Conservation (phyloP, 2,888 invertebrate genomes). For the Electrophaes corylata region DNA sequence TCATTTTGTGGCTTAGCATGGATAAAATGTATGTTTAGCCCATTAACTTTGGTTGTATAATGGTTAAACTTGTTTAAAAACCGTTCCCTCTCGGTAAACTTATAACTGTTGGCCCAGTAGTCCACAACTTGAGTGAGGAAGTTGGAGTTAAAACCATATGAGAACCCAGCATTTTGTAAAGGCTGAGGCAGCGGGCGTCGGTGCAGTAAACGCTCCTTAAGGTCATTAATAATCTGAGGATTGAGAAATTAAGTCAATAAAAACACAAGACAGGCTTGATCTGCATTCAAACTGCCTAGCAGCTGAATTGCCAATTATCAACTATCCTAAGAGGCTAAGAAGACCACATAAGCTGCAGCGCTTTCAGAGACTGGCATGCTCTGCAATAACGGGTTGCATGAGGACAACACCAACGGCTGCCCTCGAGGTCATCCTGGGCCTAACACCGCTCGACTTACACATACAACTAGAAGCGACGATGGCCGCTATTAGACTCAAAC, state of each 20-base stretch:
- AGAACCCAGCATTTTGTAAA: constrained; percentile 87
- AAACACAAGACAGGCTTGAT: neutral
- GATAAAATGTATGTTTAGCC: constrained; percentile 89
- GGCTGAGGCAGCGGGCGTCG: constrained; percentile 79
- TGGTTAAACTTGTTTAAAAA: constrained; percentile 90
- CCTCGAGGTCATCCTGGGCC: no score
- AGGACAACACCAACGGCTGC: no score
- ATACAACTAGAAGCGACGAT: no score
- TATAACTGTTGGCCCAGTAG: constrained; percentile 91
- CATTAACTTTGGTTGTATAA: constrained; percentile 90
- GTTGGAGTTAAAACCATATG: constrained; percentile 92
- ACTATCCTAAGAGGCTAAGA: no score
- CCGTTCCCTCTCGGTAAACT: constrained; percentile 85
- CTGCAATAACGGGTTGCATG: no score
- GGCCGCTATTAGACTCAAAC: no score
- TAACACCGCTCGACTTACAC: no score
- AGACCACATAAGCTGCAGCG: no score
- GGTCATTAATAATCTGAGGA: constrained; percentile 75
- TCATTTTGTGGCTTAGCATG: constrained; percentile 85
- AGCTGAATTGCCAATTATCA: no score
- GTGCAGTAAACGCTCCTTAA: constrained; percentile 81
- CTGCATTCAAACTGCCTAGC: no score
- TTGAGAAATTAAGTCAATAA: neutral
- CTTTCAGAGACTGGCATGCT: no score
- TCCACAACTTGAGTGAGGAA: constrained; percentile 87